Percentiles rank a stretch among this genome's conserved stretches.
Conservation (phyloP, 2,888 invertebrate genomes). For the Pantelozetes paolii region DNA sequence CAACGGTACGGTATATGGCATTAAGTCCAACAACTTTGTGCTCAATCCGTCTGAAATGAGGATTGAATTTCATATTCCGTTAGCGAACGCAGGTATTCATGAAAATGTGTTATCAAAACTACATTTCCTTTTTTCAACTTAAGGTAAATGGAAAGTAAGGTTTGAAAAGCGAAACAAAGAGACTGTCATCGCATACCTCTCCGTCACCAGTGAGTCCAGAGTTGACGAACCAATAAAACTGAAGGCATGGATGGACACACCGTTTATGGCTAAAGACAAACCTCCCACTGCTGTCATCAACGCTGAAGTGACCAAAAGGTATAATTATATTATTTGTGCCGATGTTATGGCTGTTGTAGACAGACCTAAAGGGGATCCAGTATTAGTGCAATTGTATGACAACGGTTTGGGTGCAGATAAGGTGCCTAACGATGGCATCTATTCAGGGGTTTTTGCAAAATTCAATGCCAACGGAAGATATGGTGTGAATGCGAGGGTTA, state of each 20-base stretch:
- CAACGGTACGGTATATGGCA: not conserved
- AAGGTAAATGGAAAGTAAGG: conserved; percentile 8
- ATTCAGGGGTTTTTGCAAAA: conserved; percentile 51
- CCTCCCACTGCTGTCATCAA: conserved; percentile 13
- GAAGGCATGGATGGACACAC: conserved; percentile 19
- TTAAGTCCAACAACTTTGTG: not conserved
- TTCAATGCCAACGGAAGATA: conserved; percentile 50
- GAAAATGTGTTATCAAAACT: not conserved
- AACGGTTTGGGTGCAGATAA: conserved; percentile 51
- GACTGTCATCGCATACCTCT: conserved; percentile 6
- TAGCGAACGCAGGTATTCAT: not conserved
- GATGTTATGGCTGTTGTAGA: conserved; percentile 48
- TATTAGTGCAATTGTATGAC: conserved; percentile 47
- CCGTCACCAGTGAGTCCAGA: conserved; percentile 3
- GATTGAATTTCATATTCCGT: not conserved
- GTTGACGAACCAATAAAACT: conserved; percentile 6
- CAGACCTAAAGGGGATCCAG: conserved; percentile 47
- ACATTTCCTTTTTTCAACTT: not conserved
- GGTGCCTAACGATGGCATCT: conserved; percentile 51
- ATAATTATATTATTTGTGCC: conserved; percentile 48
- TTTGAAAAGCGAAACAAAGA: not conserved
- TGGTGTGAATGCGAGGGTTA: conserved; percentile 49
- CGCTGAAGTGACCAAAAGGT: conserved; percentile 44
- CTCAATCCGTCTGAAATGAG: not conserved
- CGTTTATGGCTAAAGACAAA: not conserved